Percentiles rank a stretch among this genome's conserved stretches.
phyloP scores from a whole-genome alignment of 2,797 vertebrate genomes.

The Pantherophis vulpinus region DNA sequence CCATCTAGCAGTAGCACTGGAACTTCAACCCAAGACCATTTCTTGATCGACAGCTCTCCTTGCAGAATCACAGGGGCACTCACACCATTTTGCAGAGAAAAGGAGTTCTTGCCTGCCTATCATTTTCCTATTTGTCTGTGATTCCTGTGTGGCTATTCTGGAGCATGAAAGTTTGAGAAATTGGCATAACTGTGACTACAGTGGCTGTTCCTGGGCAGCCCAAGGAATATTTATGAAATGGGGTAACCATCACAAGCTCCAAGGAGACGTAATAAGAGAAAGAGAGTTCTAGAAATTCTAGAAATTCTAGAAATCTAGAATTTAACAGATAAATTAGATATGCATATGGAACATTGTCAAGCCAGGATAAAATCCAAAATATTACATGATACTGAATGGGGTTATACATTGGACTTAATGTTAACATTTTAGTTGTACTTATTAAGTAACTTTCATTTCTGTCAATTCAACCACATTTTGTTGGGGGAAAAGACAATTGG shows the following conservation, averaged over 20 bases:
- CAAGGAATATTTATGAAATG: neutral
- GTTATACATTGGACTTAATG: neutral
- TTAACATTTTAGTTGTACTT: neutral
- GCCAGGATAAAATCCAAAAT: neutral
- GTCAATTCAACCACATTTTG: neutral
- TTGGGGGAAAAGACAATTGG: neutral
- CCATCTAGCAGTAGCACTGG: conserved; percentile 40
- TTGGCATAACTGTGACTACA: neutral
- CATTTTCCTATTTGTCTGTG: neutral
- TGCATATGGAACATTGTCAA: neutral
- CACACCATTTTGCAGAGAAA: neutral
- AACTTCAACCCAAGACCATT: neutral
- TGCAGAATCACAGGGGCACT: neutral
- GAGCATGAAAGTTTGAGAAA: neutral
- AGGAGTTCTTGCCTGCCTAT: too few relatives aligned
- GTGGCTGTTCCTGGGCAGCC: neutral
- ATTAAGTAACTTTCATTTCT: neutral
- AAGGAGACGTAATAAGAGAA: neutral
- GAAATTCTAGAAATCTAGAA: too few relatives aligned
- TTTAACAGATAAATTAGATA: neutral
- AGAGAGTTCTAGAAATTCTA: neutral
- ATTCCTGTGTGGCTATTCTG: neutral
- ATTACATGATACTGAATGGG: neutral
- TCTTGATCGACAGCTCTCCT: neutral
- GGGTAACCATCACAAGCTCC: neutral